Conservation (phyloP, 92 coral and sea anemone species). For the Epizoanthus scotinus region DNA sequence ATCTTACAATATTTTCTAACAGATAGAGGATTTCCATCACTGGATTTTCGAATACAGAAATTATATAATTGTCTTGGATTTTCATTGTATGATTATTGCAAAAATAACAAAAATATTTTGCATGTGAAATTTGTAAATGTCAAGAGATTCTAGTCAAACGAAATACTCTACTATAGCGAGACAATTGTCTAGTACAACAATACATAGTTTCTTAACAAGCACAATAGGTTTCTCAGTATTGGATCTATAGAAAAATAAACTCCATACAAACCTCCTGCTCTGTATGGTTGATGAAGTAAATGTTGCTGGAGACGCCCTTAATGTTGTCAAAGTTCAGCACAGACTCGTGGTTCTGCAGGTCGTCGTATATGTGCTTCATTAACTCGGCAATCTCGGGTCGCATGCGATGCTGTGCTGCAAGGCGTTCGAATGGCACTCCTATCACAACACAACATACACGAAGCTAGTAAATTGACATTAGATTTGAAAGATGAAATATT, state of each 20-base stretch:
- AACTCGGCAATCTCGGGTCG: constrained; percentile 93
- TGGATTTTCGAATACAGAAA: too few species aligned
- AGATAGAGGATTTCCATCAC: too few species aligned
- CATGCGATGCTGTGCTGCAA: constrained; percentile 89
- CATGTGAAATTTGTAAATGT: too few species aligned
- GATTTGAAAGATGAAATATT: too few species aligned
- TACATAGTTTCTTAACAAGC: not conserved
- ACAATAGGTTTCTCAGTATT: not conserved
- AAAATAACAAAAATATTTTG: too few species aligned
- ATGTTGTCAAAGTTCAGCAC: constrained; percentile 71
- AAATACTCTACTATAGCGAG: too few species aligned
- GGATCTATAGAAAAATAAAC: not conserved
- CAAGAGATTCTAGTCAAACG: too few species aligned
- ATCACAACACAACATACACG: not conserved
- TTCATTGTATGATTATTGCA: too few species aligned
- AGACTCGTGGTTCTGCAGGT: constrained; percentile 80
- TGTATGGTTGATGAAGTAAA: constrained; percentile 77
- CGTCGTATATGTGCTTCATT: constrained; percentile 76
- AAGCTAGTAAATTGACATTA: too few species aligned
- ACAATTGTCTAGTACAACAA: too few species aligned
- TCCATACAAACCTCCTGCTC: constrained; percentile 64
- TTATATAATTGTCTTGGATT: too few species aligned
- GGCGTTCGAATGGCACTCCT: constrained; percentile 77
- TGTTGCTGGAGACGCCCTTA: constrained; percentile 75
- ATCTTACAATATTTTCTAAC: not conserved